Conservation (phyloP, 2,888 invertebrate genomes). For the Fragum sueziense region DNA sequence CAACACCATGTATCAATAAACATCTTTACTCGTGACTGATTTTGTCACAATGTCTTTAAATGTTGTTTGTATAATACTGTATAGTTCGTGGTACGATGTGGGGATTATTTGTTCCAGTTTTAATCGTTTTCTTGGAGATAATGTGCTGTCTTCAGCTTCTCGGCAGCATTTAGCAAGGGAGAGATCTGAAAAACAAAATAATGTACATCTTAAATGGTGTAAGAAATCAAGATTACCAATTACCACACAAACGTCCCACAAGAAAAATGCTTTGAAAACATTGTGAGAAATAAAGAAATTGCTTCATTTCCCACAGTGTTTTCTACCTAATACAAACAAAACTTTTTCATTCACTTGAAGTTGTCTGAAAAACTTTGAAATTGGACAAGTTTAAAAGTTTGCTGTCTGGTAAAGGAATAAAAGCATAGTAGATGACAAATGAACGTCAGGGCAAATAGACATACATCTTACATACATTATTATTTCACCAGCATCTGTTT, state of each 20-base stretch:
- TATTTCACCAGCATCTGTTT: background rate
- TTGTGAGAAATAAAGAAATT: no score
- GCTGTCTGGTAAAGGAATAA: no score
- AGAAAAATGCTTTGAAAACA: no score
- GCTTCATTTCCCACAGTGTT: no score
- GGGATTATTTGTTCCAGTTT: conserved; percentile 46
- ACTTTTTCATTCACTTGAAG: no score
- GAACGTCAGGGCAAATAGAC: background rate
- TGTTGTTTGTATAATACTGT: conserved; percentile 61
- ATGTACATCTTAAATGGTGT: no score
- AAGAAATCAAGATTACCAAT: no score
- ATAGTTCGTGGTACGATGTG: conserved; percentile 59
- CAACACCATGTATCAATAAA: conserved; percentile 53
- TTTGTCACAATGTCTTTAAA: conserved; percentile 67
- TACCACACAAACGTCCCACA: no score
- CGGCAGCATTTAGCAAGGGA: conserved; percentile 29
- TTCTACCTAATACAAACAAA: no score
- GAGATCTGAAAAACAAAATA: conserved; percentile 44
- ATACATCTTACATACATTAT: background rate
- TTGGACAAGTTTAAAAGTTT: no score
- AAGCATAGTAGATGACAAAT: no score
- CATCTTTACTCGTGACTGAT: conserved; percentile 65
- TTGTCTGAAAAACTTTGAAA: no score
- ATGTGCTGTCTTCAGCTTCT: background rate
- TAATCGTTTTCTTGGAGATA: conserved; percentile 41